Evolutionary conservation across 1,140 invertebrate species (phyloP), one percentile per base, ranked within the genome.

Genomic region (Lepidurus packardi): DNA sequence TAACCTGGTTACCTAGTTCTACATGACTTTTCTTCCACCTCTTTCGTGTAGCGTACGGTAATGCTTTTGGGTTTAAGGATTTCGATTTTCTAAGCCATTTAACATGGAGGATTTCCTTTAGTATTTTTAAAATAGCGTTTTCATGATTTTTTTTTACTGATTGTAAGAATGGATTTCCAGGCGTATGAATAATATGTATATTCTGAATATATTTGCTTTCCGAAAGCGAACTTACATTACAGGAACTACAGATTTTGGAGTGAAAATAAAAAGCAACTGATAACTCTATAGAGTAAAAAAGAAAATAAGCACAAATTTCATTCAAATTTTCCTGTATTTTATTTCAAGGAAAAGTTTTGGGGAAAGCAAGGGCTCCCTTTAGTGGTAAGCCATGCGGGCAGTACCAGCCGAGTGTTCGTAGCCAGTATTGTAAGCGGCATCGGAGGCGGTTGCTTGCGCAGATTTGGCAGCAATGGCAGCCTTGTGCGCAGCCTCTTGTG

Each of bases 401-500:
- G 53, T 65, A 65, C 53, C 53, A 21, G 53, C 53, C 16, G 53
- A 65, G 8, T 65, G 53, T 16, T 73, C 78, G 21, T 73, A 79
- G 34, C 78, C 78, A 45, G 43, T 21, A 16, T 77, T 77, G 53
- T 75, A 44, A 16, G 74, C 75, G 24, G 25, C 34, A 25, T 47
- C 78, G 10, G 45, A 76, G 25, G 79, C 79, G 65, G 82, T 81
- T 7, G 81, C 79, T 53, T 82, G 81, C 0, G 82, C 81, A 6
- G 76, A 73, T 16, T 80, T 78, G 7, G 81, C 81, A 13, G 82
- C 81, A 0, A 78, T 80, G 16, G 77, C 75, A 34, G 81, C 81
- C 42, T 82, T 82, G 75, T 81, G 81, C 13, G 81, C 81, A 0
- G 81, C 81, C n/a, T 80, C 80, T 74, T 82, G 82, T n/a, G 82